A percentile compares a stretch with the other conserved stretches of the same genome.
Evolutionary conservation across 2,113 vertebrate genomes (phyloP).

Genomic region (Accipiter virgatus): DNA sequence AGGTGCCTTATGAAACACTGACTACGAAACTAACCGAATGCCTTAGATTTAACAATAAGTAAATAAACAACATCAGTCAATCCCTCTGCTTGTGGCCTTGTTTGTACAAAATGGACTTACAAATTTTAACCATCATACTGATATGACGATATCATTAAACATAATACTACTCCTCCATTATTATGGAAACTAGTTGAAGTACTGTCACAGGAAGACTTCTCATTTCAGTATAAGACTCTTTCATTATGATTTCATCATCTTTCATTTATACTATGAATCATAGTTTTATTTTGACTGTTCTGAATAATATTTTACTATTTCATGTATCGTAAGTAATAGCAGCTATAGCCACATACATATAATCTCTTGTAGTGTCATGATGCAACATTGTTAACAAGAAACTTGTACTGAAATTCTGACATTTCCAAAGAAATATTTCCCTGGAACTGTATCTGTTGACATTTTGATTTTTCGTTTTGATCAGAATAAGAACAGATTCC

Average conservation of each 20-base stretch:
- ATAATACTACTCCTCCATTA: not conserved
- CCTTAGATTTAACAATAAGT: not conserved
- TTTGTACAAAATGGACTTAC: not conserved
- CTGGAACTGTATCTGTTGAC: not conserved
- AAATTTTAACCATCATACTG: not conserved
- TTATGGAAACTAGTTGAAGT: not conserved
- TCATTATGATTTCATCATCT: not conserved
- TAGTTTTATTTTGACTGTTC: not conserved
- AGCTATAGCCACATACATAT: not conserved
- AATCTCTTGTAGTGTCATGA: not conserved
- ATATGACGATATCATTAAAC: not conserved
- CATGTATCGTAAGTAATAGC: not conserved
- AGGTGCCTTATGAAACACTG: not conserved
- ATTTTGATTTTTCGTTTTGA: slow-evolving; percentile 12
- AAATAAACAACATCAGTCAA: not conserved
- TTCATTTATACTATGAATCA: not conserved
- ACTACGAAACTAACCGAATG: not conserved
- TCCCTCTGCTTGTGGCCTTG: not conserved
- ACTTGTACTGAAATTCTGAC: not conserved
- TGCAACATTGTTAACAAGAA: not conserved
- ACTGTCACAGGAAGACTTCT: not conserved
- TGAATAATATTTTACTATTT: not conserved
- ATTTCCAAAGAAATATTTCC: not conserved
- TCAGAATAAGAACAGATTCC: not conserved
- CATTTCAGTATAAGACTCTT: not conserved